A percentile compares a stretch with the other conserved stretches of the same genome.
phyloP scores from a whole-genome alignment of 2,797 vertebrate genomes.

The Xerus rutilus region DNA sequence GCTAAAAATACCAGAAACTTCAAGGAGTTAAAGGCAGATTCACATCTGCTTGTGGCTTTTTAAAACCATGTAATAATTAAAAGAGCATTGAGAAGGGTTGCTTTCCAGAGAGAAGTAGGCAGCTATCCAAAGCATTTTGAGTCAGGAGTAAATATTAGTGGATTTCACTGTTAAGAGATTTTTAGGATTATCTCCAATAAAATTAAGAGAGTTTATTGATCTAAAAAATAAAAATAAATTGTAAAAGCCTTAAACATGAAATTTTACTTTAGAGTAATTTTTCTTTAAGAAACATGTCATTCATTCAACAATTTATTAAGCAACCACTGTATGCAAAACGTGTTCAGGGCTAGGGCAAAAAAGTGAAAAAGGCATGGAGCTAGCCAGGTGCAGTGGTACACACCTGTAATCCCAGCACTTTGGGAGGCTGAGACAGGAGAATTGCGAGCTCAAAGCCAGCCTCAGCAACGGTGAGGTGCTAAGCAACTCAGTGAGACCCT shows the following conservation, averaged over 20 bases:
- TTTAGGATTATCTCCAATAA: slow-evolving; percentile 56
- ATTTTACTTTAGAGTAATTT: slow-evolving; percentile 53
- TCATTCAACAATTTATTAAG: slow-evolving; percentile 53
- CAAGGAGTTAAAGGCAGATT: slow-evolving; percentile 47
- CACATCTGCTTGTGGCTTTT: slow-evolving; percentile 60
- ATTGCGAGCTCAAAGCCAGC: no score
- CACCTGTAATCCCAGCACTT: no score
- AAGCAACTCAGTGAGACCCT: no score
- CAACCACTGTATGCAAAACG: background rate
- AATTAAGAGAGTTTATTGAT: slow-evolving; percentile 19
- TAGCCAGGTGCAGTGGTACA: no score
- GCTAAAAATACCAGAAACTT: slow-evolving; percentile 49
- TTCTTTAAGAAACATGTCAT: slow-evolving; percentile 20
- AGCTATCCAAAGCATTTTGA: slow-evolving; percentile 50
- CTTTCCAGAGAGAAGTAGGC: slow-evolving; percentile 51
- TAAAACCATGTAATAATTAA: slow-evolving; percentile 58
- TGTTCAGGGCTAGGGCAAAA: background rate
- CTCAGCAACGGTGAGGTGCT: no score
- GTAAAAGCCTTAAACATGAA: slow-evolving; percentile 10
- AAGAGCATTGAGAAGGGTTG: slow-evolving; percentile 7
- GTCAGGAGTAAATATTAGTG: slow-evolving; percentile 42
- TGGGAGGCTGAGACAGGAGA: no score
- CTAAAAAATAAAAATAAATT: slow-evolving; percentile 47
- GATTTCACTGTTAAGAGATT: slow-evolving; percentile 58
- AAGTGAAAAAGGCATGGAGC: background rate